Base-by-base conservation (phyloP, 2,888 invertebrate species). In the Operophtera brumata region DNA sequence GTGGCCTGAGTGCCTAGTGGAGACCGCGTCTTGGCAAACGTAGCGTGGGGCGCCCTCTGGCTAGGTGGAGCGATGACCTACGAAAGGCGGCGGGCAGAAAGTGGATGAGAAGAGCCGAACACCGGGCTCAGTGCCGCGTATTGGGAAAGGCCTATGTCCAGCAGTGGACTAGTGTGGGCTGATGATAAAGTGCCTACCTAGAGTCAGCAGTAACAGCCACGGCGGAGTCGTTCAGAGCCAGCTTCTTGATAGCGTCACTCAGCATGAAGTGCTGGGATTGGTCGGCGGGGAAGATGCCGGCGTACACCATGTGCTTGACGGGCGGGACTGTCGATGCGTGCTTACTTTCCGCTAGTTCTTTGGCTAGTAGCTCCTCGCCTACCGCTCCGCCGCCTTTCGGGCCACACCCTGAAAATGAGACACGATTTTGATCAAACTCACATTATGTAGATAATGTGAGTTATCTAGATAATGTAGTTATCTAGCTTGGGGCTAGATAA, bases 161-260 rank as follows among this genome's bases (percentile, higher is more conserved):
- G n/a, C n/a, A n/a, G n/a, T n/a, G n/a, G n/a, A n/a, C n/a, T n/a
- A n/a, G n/a, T n/a, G n/a, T n/a, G n/a, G n/a, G n/a, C n/a, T n/a
- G n/a, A n/a, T n/a, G n/a, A n/a, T n/a, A n/a, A 2, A 9, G 5
- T 7, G 2, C 30, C 5, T 84, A 96, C 96, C 96, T 97, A 5
- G 95, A 93, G 84, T 98, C 98, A 11, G 93, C 79, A 35, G 90
- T 91, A 4, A 97, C 91, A n/a, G 93, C 92, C 4, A 99, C 98
- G 55, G 96, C 97, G 6, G 96, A 95, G 85, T 99, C 99, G 84
- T 98, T 99, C 36, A 99, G 90, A n/a, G 94, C 92, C 41, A 99
- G 90, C 82, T 97, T 97, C 59, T 97, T 97, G 48, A 99, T 94
- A 9, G 99, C 96, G 71, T 91, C 93, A 67, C 94, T 91, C 11